Percentiles rank a stretch among this genome's conserved stretches.
phyloP scores from a whole-genome alignment of 1,140 invertebrate genomes.

The Zaprionus taronus region DNA sequence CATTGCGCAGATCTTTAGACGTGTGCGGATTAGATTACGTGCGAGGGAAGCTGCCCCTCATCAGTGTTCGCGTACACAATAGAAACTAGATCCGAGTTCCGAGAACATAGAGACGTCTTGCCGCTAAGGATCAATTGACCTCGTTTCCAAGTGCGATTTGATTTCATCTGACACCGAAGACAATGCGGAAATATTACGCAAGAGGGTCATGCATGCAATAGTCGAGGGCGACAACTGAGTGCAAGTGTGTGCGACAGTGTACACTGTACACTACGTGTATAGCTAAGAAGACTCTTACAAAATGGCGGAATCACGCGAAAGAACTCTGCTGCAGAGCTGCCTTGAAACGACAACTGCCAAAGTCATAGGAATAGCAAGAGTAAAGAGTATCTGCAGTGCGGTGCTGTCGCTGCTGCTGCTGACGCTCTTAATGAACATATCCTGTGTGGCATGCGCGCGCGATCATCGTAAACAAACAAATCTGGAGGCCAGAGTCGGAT shows the following conservation, averaged over 20 bases:
- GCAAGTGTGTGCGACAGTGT: not conserved
- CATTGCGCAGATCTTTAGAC: constrained; percentile 23
- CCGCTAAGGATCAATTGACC: constrained; percentile 54
- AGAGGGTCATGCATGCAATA: constrained; percentile 29
- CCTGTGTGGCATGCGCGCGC: constrained; percentile 73
- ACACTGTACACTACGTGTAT: not conserved
- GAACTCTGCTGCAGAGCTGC: constrained; percentile 10
- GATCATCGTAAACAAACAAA: constrained; percentile 87
- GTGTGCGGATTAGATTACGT: constrained; percentile 14
- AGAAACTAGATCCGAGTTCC: constrained; percentile 22
- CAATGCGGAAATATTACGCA: constrained; percentile 41
- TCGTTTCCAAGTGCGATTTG: constrained; percentile 49
- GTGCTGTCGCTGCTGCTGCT: constrained; percentile 23
- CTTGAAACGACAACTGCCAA: constrained; percentile 32
- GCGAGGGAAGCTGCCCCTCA: not conserved
- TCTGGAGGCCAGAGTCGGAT: constrained; percentile 92
- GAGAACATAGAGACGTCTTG: not conserved
- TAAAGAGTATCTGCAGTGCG: constrained; percentile 12
- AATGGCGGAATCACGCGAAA: constrained; percentile 9
- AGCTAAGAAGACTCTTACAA: not conserved
- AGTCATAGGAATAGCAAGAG: constrained; percentile 2
- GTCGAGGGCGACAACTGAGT: not conserved
- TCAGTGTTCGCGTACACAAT: constrained; percentile 12
- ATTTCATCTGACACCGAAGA: constrained; percentile 45
- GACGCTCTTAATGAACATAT: constrained; percentile 68